These are phyloP conservation scores for honey bee (Apis mellifera) DNA, from an alignment of 1,140 invertebrate species.

Conservation along the genomic window Amel_HAv3.1 CM009932.2:10013001-10013500, in stretches of 20 bases:
- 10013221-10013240: no score
- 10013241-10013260: no score
- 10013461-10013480: conserved; percentile 24
- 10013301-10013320: neutral
- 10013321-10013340: neutral
- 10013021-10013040: no score
- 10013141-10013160: no score
- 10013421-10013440: neutral
- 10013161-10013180: no score
- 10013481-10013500: neutral
- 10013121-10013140: no score
- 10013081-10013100: no score
- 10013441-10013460: conserved; percentile 20
- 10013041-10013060: no score
- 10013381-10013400: neutral
- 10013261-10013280: neutral
- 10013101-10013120: neutral
- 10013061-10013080: neutral
- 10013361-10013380: neutral
- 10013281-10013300: neutral
- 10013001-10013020: no score
- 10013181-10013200: no score
- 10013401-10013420: neutral
- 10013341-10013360: conserved; percentile 24
- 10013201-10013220: no score